phyloP scores from a whole-genome alignment of 1,140 invertebrate genomes.

The Calliphora vicina region DNA sequence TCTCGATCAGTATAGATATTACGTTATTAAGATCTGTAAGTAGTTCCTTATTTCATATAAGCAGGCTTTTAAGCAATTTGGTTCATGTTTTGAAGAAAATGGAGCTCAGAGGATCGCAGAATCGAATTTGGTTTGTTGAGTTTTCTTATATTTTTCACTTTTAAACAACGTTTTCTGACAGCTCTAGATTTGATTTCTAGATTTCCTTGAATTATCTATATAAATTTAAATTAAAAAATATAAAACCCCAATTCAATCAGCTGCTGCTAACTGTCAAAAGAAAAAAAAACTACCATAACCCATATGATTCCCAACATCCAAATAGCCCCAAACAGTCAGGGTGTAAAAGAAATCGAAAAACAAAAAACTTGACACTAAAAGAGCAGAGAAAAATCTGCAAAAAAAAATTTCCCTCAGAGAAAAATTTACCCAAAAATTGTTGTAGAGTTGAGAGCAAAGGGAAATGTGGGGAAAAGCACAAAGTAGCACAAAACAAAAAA shows the following conservation, averaged over 20 bases:
- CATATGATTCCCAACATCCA: not conserved
- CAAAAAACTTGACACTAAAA: not conserved
- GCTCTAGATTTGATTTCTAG: too few relatives aligned
- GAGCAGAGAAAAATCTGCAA: not conserved
- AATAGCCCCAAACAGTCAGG: not conserved
- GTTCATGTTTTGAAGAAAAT: too few relatives aligned
- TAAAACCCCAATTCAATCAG: not conserved
- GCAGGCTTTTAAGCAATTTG: too few relatives aligned
- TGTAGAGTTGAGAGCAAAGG: not conserved
- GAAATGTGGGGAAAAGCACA: not conserved
- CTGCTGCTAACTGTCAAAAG: constrained; percentile 21
- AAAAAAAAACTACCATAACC: not conserved
- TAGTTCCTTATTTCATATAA: too few relatives aligned
- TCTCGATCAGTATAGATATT: too few relatives aligned
- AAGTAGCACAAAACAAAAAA: not conserved
- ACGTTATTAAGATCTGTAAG: too few relatives aligned
- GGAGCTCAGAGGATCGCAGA: too few relatives aligned
- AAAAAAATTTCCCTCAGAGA: not conserved
- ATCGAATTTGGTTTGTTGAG: too few relatives aligned
- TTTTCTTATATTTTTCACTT: too few relatives aligned
- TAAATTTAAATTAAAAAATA: too few relatives aligned
- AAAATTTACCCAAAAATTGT: not conserved
- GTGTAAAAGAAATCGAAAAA: not conserved
- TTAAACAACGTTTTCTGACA: too few relatives aligned
- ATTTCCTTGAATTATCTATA: too few relatives aligned